Conservation (phyloP, 1,140 invertebrate genomes). For the Macrocentrus cingulum region DNA sequence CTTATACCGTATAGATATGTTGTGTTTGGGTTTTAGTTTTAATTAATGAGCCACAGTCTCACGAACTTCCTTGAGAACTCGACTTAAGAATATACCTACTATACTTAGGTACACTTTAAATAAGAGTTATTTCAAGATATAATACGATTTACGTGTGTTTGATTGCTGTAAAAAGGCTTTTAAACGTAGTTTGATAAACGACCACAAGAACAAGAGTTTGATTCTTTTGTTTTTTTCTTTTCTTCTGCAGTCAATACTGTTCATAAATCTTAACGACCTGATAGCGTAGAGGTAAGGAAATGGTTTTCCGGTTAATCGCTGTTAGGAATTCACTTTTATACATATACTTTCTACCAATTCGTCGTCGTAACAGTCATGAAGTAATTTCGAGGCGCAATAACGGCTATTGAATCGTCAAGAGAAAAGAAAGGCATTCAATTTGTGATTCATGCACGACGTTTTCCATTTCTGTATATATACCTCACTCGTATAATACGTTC, state of each 20-base stretch:
- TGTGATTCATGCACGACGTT: slow-evolving; percentile 17
- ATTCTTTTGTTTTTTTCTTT: too few species aligned
- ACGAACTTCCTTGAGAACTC: slow-evolving; percentile 42
- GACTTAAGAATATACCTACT: slow-evolving; percentile 2
- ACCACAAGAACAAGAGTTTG: not conserved
- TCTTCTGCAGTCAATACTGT: too few species aligned
- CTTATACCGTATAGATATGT: slow-evolving; percentile 21
- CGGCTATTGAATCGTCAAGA: slow-evolving; percentile 19
- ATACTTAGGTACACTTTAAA: slow-evolving; percentile 9
- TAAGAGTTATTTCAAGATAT: slow-evolving; percentile 5
- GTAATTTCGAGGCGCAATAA: slow-evolving; percentile 8
- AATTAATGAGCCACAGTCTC: slow-evolving; percentile 41
- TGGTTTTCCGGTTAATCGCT: not conserved
- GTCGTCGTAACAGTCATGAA: slow-evolving; percentile 2
- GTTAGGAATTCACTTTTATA: not conserved
- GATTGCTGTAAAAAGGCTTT: not conserved
- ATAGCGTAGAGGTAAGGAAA: not conserved
- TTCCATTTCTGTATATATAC: not conserved
- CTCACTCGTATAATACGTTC: not conserved
- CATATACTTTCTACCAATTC: slow-evolving; percentile 14
- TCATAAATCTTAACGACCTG: not conserved
- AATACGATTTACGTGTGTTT: too few species aligned
- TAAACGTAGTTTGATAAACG: too few species aligned
- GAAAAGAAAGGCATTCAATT: slow-evolving; percentile 20
- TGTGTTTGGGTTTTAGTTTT: slow-evolving; percentile 39